Evolutionary conservation across 2,797 vertebrate species (phyloP).

Genomic region (Enteromius anoplus): DNA sequence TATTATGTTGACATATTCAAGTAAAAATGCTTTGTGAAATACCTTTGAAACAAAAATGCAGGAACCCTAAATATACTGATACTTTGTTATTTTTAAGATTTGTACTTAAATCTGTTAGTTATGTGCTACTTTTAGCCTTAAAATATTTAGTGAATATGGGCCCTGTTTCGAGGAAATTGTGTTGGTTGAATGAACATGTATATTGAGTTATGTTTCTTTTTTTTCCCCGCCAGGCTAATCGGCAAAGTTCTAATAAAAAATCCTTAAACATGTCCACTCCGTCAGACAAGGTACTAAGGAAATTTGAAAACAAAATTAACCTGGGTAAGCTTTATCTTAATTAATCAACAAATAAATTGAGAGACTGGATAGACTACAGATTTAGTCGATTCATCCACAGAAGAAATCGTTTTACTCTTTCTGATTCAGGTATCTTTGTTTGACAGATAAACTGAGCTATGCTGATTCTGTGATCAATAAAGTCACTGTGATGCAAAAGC

Average conservation of each 20-base stretch:
- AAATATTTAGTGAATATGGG: not conserved
- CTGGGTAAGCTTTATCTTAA: conserved; percentile 79
- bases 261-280: conserved; percentile 81
- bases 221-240: conserved; percentile 80
- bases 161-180: not conserved
- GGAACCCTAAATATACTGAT: too few species aligned
- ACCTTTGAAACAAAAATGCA: too few species aligned
- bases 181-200: not conserved
- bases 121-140: not conserved
- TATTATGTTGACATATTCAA: too few species aligned
- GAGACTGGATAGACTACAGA: not conserved
- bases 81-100: not conserved
- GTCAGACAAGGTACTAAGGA: conserved; percentile 88
- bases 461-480: conserved; percentile 91
- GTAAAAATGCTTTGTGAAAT: too few species aligned
- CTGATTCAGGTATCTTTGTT: conserved; percentile 8
- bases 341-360: not conserved
- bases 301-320: conserved; percentile 95
- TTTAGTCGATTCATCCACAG: not conserved
- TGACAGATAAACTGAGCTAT: conserved; percentile 85
- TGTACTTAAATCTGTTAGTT: not conserved
- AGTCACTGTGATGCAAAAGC: conserved; percentile 87
- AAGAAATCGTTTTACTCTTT: not conserved
- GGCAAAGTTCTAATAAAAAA: conserved; percentile 74
- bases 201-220: not conserved